Evolutionary conservation across 2,113 vertebrate genomes (phyloP), one percentile per base, ranked within the genome.

Genomic region (Salvelinus namaycush): DNA sequence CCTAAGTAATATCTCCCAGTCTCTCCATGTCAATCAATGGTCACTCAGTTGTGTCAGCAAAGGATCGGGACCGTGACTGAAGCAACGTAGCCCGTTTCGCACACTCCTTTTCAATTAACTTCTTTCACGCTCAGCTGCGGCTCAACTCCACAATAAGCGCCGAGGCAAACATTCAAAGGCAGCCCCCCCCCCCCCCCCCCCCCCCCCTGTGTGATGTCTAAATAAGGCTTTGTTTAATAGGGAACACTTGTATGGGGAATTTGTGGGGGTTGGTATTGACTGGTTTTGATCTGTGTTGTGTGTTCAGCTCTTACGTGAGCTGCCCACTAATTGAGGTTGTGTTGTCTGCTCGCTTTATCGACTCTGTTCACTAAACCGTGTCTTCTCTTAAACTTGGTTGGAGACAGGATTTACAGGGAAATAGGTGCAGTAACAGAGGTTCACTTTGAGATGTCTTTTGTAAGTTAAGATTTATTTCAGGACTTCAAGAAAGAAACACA

Each of bases 61-160:
- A 57, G 79, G 70, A 26, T 70, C 29, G 76, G 82, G 82, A 49
- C 68, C 27, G 72, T 80, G 78, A 81, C 24, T 18, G 76, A 78
- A 0, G 44, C 73, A 64, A 74, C 68, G 71, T 74, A 64, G 29
- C 74, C 29, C 49, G 24, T 74, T 85, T 83, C 6, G 75, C 70
- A 65, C 64, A 81, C 76, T 83, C 72, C 73, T 81, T 84, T 87
- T 83, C 78, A 86, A 79, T 87, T 79, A 87, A 73, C 73, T 73
- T 75, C 44, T 70, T 79, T 83, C 79, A 80, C 44, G 20, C 62
- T 82, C 74, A 77, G 65, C 69, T 85, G 76, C 76, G 81, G 74
- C 80, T 84, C 72, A 76, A 29, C 77, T 84, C 73, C 18, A 74
- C 69, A 44, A 74, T 70, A 78, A 79, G 73, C 79, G 80, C 74